Base-by-base conservation (phyloP, 2,888 invertebrate genomes). In the Glaucopsyche alexis region DNA sequence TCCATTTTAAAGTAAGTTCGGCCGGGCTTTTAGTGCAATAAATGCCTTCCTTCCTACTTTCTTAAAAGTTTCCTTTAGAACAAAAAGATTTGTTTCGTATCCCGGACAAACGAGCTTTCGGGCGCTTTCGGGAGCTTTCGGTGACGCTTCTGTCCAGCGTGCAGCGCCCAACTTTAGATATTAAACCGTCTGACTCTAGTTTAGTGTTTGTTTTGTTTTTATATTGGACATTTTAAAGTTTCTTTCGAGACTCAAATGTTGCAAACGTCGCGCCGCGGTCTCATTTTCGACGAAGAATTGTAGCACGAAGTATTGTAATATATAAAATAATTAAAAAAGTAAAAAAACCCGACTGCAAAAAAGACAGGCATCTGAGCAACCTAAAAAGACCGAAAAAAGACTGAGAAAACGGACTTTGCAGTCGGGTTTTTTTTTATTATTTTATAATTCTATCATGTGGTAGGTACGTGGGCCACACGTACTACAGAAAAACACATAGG, bases 41-140 rank as follows among this genome's bases (percentile, higher is more conserved):
- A 91, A 91, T 91, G 91, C 91, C 91, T 91, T 91, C 90, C 91
- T 91, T 91, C 91, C 90, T 79, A 87, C 87, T 91, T 90, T 90
- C 90, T 90, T 90, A 89, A 91, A 91, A 90, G 89, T 90, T 90
- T 91, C 88, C 89, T 87, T 85, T 90, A 85, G 87, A 91, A 90
- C 88, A 90, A 89, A 89, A 91, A 90, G 89, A 89, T 89, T 88
- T 90, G 87, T 88, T 87, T 85, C 87, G 86, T 85, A 87, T 87
- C 83, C 84, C 75, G 83, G 87, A 87, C 86, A 87, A 88, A 87
- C 86, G 87, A 85, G 83, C 83, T 85, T 84, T 77, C 74, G 74
- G 76, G 47, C 47, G 13, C 47, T 11, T 11, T 47, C 47, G 60
- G 60, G 29, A 60, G 60, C 60, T 60, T 29, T 77, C 78, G 76